Percentiles rank a stretch among this genome's conserved stretches.
Evolutionary conservation across 2,888 invertebrate species (phyloP).

Genomic region (Amiota communis): DNA sequence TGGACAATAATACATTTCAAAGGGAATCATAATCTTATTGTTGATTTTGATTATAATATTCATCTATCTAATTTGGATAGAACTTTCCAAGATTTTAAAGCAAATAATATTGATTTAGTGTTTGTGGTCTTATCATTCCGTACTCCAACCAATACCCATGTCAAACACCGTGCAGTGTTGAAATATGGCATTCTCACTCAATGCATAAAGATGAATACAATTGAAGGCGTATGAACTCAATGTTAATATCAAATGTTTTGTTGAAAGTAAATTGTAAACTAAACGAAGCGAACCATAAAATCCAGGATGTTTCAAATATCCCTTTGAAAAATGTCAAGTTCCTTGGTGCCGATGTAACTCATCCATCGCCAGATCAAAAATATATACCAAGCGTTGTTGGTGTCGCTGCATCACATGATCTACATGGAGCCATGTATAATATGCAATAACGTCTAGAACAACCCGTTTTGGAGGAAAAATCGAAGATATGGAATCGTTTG

Average conservation of each 20-base stretch:
- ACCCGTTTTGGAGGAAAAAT: constrained; percentile 84
- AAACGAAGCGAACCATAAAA: constrained; percentile 84
- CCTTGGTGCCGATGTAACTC: constrained; percentile 93
- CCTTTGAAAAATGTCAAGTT: constrained; percentile 74
- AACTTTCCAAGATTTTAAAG: constrained; percentile 51
- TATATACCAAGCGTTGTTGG: constrained; percentile 79
- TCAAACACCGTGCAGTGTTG: constrained; percentile 82
- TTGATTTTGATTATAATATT: neutral
- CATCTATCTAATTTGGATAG: constrained; percentile 48
- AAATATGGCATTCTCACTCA: constrained; percentile 82
- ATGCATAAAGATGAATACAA: constrained; percentile 78
- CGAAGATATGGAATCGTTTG: constrained; percentile 80
- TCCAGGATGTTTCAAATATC: constrained; percentile 52
- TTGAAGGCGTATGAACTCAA: constrained; percentile 73
- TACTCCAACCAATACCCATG: constrained; percentile 73
- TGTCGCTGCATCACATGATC: constrained; percentile 84
- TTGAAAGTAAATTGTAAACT: constrained; percentile 88
- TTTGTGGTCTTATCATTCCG: constrained; percentile 78
- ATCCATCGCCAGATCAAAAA: constrained; percentile 85
- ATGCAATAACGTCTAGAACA: constrained; percentile 85
- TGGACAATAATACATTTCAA: constrained; percentile 62
- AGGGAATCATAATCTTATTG: constrained; percentile 38
- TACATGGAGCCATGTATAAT: constrained; percentile 80
- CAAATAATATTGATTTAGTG: constrained; percentile 74
- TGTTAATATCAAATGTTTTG: constrained; percentile 81